These are phyloP conservation scores for Onchidella celtica DNA, from an alignment of 2,888 invertebrate species.

Conservation along the genomic window DNA sequence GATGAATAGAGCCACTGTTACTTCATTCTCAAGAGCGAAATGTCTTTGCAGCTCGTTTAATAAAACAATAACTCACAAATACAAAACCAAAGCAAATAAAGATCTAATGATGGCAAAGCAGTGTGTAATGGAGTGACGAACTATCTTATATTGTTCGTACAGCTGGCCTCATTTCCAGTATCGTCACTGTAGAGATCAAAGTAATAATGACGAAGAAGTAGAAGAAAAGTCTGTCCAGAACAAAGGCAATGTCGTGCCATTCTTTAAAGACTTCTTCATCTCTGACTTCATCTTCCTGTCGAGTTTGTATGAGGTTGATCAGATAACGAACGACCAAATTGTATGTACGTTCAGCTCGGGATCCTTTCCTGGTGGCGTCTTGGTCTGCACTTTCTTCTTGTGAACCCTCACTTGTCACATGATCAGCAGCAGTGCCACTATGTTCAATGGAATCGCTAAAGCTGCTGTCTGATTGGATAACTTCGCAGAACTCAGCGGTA, in stretches of 20 bases:
- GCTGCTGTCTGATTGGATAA: neutral
- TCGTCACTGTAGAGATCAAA: constrained; percentile 63
- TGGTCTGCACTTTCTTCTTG: neutral
- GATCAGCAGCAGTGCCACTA: neutral
- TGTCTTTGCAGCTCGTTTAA: no score
- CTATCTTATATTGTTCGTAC: constrained; percentile 13
- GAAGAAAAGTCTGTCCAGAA: constrained; percentile 70
- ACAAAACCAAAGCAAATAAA: no score
- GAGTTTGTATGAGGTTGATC: constrained; percentile 62
- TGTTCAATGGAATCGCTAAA: neutral
- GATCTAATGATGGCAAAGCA: no score
- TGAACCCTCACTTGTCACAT: neutral
- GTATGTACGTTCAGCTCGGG: constrained; percentile 37
- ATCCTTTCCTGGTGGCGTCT: neutral
- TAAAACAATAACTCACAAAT: no score
- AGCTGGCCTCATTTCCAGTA: constrained; percentile 67
- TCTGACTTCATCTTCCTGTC: constrained; percentile 62
- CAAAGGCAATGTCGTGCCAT: constrained; percentile 72
- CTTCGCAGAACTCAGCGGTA: neutral
- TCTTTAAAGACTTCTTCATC: constrained; percentile 67
- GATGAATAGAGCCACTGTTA: no score
- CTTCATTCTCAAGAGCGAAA: no score
- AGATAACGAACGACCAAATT: constrained; percentile 59
- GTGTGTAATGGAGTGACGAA: no score
- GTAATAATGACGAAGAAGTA: constrained; percentile 67